Evolutionary conservation across 2,888 invertebrate genomes (phyloP).

Genomic region (Ceriagrion tenellum): DNA sequence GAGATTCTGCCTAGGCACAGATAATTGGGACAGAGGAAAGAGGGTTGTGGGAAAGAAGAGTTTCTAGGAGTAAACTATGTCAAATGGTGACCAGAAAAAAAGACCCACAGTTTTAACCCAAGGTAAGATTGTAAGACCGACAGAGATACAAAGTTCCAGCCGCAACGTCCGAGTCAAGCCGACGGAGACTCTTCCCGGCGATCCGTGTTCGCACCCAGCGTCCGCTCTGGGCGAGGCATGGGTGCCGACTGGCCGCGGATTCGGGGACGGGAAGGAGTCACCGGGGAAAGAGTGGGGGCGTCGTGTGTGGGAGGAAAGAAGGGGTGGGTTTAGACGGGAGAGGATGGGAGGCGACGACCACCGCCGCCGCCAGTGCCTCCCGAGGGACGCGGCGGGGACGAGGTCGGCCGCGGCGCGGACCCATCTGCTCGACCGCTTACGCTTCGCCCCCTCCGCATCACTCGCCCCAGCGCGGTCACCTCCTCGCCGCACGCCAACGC

Average conservation of each 20-base stretch:
- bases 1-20: no score
- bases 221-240: background rate
- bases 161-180: no score
- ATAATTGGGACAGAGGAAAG: no score
- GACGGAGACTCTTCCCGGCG: background rate
- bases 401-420: constrained; percentile 32
- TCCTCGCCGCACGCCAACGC: background rate
- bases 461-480: constrained; percentile 32
- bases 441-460: background rate
- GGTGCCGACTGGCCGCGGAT: background rate
- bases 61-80: no score
- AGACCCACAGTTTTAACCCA: no score
- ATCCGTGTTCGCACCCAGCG: background rate
- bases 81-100: no score
- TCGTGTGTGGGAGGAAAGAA: background rate
- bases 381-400: constrained; percentile 4
- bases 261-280: background rate
- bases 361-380: background rate
- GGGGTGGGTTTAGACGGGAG: background rate
- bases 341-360: background rate
- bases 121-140: no score
- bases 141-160: no score
- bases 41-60: no score
- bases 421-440: background rate
- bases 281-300: background rate